Conservation (phyloP, 2,797 vertebrate species). For the Rhynchonycteris naso region DNA sequence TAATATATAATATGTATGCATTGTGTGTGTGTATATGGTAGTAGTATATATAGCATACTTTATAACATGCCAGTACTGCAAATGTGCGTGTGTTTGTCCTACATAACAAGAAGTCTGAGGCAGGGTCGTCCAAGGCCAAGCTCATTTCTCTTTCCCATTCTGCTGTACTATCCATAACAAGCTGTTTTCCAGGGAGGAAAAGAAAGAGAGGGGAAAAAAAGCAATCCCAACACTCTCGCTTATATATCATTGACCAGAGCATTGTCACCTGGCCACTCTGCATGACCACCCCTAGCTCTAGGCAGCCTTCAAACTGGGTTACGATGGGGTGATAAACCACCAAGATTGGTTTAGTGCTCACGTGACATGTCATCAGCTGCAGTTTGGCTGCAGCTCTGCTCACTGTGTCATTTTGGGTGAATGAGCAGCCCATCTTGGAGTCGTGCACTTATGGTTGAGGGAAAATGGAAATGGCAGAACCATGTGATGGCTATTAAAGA, state of each 20-base stretch:
- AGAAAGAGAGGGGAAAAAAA: not conserved
- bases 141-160: not conserved
- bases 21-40: not conserved
- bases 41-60: not conserved
- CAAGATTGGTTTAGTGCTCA: not conserved
- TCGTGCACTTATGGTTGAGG: not conserved
- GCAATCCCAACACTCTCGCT: not conserved
- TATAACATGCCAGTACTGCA: not conserved
- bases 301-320: not conserved
- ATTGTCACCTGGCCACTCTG: not conserved
- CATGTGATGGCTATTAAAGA: not conserved
- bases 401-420: not conserved
- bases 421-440: not conserved
- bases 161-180: not conserved
- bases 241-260: not conserved
- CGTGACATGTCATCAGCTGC: not conserved
- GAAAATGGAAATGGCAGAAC: not conserved
- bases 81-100: not conserved
- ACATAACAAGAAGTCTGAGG: not conserved
- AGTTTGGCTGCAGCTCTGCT: not conserved
- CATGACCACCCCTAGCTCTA: not conserved
- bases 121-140: not conserved
- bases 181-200: not conserved
- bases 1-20: not conserved
- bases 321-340: not conserved